These are phyloP conservation scores for Limnodromus scolopaceus DNA, from an alignment of 2,797 vertebrate genomes.

Conservation along the genomic window DNA sequence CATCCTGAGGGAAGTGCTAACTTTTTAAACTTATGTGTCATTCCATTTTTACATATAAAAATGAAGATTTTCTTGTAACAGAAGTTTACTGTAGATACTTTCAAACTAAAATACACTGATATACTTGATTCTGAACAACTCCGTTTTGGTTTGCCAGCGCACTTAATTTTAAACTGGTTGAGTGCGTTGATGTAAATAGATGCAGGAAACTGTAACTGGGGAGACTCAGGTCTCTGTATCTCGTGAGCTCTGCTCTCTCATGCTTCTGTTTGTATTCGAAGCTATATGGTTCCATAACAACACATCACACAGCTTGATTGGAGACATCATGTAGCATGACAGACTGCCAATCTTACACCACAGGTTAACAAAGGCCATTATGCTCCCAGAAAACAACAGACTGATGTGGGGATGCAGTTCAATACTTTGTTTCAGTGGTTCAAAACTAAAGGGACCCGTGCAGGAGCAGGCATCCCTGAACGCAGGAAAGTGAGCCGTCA, in stretches of 20 bases:
- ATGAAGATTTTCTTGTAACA: not conserved
- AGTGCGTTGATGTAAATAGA: not conserved
- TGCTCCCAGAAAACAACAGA: not conserved
- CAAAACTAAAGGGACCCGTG: not conserved
- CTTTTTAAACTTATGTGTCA: not conserved
- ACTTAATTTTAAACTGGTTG: not conserved
- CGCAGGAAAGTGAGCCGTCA: too few species aligned
- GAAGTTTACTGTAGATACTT: not conserved
- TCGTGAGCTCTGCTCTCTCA: not conserved
- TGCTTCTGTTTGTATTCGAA: not conserved
- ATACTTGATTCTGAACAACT: not conserved
- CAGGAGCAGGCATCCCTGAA: too few species aligned
- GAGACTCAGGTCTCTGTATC: not conserved
- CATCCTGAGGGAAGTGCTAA: not conserved
- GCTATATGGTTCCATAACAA: not conserved
- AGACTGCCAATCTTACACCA: not conserved
- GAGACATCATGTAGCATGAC: fast-evolving
- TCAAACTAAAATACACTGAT: not conserved
- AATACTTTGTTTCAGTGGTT: not conserved
- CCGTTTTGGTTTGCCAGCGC: not conserved
- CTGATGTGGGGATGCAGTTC: not conserved
- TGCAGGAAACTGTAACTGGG: not conserved
- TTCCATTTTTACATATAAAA: not conserved
- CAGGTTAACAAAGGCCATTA: not conserved
- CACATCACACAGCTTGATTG: not conserved